These are phyloP conservation scores for Bubalus kerabau DNA, from an alignment of 2,113 vertebrate genomes.

Conservation along the genomic window DNA sequence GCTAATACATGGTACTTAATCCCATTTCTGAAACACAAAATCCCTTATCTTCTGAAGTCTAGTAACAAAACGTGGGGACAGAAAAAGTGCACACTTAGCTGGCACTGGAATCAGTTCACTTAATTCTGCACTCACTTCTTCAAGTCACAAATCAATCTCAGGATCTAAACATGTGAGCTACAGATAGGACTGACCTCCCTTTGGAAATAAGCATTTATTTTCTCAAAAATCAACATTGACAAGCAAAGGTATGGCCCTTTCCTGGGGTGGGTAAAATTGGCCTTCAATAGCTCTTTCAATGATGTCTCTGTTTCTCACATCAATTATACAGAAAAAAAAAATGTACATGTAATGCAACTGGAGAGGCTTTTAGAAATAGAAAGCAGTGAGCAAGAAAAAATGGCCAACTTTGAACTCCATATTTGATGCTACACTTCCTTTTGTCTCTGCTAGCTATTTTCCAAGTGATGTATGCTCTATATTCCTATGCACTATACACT, in stretches of 20 bases:
- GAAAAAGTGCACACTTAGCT: not conserved
- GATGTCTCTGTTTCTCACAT: not conserved
- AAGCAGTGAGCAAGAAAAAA: not conserved
- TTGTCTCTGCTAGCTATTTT: not conserved
- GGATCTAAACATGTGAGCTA: not conserved
- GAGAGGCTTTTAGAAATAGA: not conserved
- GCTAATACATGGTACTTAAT: not conserved
- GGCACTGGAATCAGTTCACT: not conserved
- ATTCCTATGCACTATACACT: not conserved
- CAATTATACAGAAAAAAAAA: constrained; percentile 5
- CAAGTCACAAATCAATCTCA: not conserved
- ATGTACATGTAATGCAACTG: not conserved
- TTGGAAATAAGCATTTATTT: not conserved
- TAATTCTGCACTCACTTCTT: not conserved
- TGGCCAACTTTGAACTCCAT: not conserved
- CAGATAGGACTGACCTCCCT: not conserved
- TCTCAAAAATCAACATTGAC: not conserved
- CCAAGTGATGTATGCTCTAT: not conserved
- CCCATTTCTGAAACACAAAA: not conserved
- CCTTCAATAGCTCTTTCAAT: constrained; percentile 30
- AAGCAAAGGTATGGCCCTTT: not conserved
- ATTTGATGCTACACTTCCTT: not conserved
- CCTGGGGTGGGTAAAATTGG: not conserved
- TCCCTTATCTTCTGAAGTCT: not conserved
- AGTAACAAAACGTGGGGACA: not conserved